Evolutionary conservation across 1,140 invertebrate species (phyloP), one percentile per base, ranked within the genome.

Genomic region (Macrobrachium nipponense): DNA sequence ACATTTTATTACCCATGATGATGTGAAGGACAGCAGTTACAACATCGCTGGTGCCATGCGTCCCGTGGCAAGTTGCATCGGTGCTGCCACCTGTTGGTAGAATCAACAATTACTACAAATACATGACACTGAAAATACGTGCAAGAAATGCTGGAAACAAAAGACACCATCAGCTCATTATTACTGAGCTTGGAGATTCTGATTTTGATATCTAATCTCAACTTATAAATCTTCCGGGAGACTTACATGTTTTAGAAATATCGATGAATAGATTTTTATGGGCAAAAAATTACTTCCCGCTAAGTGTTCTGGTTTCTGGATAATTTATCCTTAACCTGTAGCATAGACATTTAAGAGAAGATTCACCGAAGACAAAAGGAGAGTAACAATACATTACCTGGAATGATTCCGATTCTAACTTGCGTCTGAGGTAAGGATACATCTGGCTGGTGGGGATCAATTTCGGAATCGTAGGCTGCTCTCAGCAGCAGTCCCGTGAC

Each of bases 21-120:
- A 98, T 95, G 90, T 97, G 95, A 85, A 98, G 93, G 5, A 94
- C 94, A 2, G 96, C 94, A 0, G 97, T 97, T 18, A 94, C 91
- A 6, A 95, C 93, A 91, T 98, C 96, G 73, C 94, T 95, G 4
- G 95, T 96, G n/a, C 97, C 97, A 90, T 95, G 95, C 44, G 96
- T 92, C 86, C 95, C 95, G 89, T 95, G 96, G 4, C 95, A 95
- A 68, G 97, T 93, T 20, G 96, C 96, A 90, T 97, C 96, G 0
- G 96, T 96, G 89, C 95, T 96, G n/a, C 96, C 96, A 91, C 86
- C 89, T 88, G 77, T 20, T 58, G 15, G 66, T 43, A n/a, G 43
- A 82, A 77, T n/a, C n/a, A n/a, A n/a, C n/a, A n/a, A n/a, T n/a
- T n/a, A n/a, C n/a, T n/a, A n/a, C n/a, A n/a, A 44, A 61, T 36